Evolutionary conservation across 2,113 vertebrate species (phyloP).

Genomic region (Dunckerocampus dactyliophorus): DNA sequence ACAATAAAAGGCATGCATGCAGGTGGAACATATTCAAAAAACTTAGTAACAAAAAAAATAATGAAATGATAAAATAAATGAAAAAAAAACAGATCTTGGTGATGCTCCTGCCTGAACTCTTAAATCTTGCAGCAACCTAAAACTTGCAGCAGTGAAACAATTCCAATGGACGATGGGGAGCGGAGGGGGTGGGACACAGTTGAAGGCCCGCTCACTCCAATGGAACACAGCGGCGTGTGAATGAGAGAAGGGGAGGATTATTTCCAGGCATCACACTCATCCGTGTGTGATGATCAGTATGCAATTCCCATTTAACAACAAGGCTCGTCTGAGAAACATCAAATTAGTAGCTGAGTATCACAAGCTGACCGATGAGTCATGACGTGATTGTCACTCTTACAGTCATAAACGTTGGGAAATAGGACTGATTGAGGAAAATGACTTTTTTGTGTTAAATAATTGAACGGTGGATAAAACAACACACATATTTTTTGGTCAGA

Average conservation of each 20-base stretch:
- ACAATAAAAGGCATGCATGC: no score
- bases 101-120: no score
- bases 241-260: background rate
- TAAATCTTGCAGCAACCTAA: no score
- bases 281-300: background rate
- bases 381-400: background rate
- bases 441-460: background rate
- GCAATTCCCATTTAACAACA: constrained; percentile 1
- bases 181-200: no score
- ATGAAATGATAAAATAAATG: no score
- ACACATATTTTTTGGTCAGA: no score
- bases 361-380: constrained; percentile 3
- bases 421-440: no score
- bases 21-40: no score
- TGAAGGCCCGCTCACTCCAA: background rate
- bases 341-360: background rate
- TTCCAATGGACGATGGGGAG: no score
- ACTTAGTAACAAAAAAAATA: no score
- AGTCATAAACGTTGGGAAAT: background rate
- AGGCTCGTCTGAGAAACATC: background rate
- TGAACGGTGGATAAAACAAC: background rate
- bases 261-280: constrained; percentile 25
- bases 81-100: no score
- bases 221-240: background rate
- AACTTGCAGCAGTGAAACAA: background rate